These are phyloP conservation scores for Stichodactyla helianthus DNA, from an alignment of 64 coral and sea anemone genomes.

Conservation along the genomic window DNA sequence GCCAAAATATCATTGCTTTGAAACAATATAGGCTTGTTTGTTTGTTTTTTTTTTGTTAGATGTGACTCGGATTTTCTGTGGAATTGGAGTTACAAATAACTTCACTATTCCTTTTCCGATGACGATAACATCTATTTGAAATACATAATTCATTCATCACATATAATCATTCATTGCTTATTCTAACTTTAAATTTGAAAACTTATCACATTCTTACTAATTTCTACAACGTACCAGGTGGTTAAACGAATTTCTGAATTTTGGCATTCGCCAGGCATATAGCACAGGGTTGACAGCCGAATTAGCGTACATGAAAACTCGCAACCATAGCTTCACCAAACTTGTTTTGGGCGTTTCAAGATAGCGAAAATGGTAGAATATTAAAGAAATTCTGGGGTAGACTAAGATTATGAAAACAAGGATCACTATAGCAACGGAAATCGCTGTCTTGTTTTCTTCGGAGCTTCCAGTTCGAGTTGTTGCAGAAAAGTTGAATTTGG, in stretches of 20 bases:
- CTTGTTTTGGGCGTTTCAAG: not conserved
- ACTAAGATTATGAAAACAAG: not conserved
- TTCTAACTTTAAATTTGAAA: too few relatives aligned
- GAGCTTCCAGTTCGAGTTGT: not conserved
- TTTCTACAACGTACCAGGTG: not conserved
- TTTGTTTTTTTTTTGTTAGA: too few relatives aligned
- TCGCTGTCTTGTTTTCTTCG: conserved; percentile 12
- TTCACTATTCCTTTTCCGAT: too few relatives aligned
- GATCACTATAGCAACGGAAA: not conserved
- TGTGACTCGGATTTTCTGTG: too few relatives aligned
- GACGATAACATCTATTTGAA: too few relatives aligned
- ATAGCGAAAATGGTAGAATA: conserved; percentile 1
- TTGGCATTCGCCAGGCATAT: conserved; percentile 1
- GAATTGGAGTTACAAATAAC: too few relatives aligned
- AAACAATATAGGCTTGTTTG: too few relatives aligned
- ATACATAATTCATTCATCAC: too few relatives aligned
- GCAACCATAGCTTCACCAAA: not conserved
- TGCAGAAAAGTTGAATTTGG: not conserved
- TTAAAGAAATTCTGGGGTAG: conserved; percentile 7
- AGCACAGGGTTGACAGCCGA: not conserved
- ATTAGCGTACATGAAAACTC: conserved; percentile 1
- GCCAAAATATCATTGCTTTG: too few relatives aligned
- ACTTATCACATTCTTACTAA: not conserved
- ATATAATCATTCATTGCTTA: too few relatives aligned
- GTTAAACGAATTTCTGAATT: conserved; percentile 1